These are phyloP conservation scores for Nesogale talazaci DNA, from an alignment of 2,113 vertebrate species.

Conservation along the genomic window DNA sequence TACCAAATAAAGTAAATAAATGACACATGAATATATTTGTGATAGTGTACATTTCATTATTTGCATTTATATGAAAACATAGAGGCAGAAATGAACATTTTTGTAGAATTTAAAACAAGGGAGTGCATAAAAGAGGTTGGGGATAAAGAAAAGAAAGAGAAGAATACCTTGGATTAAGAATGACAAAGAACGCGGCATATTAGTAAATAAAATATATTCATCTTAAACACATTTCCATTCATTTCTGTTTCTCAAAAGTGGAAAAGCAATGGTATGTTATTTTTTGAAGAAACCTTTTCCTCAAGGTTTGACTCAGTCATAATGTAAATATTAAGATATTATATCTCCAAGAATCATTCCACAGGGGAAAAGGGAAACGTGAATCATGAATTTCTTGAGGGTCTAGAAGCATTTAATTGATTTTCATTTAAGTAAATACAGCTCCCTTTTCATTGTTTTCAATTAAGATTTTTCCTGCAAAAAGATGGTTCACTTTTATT, in stretches of 20 bases:
- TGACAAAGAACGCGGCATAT: neutral
- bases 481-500: neutral
- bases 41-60: constrained; percentile 45
- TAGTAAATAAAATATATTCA: constrained; percentile 7
- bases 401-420: neutral
- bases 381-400: neutral
- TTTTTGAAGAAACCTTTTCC: neutral
- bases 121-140: neutral
- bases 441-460: neutral
- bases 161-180: neutral
- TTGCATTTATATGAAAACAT: constrained; percentile 22
- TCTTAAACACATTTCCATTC: neutral
- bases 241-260: neutral
- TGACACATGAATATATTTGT: constrained; percentile 36
- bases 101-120: neutral
- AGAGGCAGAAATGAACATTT: neutral
- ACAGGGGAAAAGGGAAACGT: neutral
- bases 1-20: no score
- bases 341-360: neutral
- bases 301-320: neutral
- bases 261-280: neutral
- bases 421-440: neutral
- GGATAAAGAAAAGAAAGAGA: neutral
- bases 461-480: neutral
- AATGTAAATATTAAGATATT: neutral